Conservation (phyloP, 1,140 invertebrate genomes). For the Aricia agestis region DNA sequence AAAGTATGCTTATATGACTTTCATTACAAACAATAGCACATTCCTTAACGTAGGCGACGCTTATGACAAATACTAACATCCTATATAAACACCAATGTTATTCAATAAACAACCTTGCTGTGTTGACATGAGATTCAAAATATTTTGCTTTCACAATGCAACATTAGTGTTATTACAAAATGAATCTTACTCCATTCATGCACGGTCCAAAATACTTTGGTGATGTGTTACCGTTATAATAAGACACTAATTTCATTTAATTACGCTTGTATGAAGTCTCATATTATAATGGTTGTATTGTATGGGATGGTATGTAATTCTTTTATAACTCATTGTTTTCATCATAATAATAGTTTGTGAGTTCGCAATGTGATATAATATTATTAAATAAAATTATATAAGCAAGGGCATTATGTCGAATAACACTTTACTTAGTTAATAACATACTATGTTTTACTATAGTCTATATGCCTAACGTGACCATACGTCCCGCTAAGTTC, state of each 20-base stretch:
- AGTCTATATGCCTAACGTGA: no score
- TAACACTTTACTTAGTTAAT: no score
- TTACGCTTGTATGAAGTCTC: neutral
- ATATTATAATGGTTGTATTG: neutral
- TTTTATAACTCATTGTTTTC: conserved; percentile 5
- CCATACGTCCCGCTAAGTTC: no score
- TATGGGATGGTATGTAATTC: neutral
- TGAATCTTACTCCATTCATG: neutral
- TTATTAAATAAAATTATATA: neutral
- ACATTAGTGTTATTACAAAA: conserved; percentile 4
- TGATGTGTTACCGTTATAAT: neutral
- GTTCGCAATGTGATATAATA: neutral
- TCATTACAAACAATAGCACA: conserved; percentile 39
- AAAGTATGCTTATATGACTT: conserved; percentile 28
- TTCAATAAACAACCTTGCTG: conserved; percentile 42
- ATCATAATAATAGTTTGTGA: neutral
- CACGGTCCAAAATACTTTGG: neutral
- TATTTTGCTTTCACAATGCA: conserved; percentile 24
- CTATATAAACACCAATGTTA: conserved; percentile 33
- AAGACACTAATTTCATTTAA: neutral
- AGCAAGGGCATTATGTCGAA: no score
- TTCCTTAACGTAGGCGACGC: conserved; percentile 44
- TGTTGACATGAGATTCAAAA: conserved; percentile 32
- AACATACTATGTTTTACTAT: no score
- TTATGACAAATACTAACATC: conserved; percentile 24